Base-by-base conservation (phyloP, 2,113 vertebrate genomes). In the Rana temporaria region DNA sequence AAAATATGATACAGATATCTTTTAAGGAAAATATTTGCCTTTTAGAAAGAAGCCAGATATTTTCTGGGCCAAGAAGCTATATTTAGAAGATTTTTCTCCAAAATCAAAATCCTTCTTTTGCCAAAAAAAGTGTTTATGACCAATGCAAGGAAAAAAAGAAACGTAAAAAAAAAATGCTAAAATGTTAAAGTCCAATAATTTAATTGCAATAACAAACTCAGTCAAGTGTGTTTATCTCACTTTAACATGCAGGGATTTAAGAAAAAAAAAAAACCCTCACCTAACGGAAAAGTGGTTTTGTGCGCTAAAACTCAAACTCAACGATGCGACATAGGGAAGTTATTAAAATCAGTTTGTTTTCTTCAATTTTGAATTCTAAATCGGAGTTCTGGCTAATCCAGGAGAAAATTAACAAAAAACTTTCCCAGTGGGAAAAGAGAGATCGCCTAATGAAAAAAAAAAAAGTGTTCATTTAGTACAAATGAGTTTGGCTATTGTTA, bases 151-250 rank as follows among this genome's bases (percentile, higher is more conserved):
- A 91, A 92, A 75, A 88, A 93, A 85, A 81, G 85, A 30, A 30
- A 30, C 89, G 93, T 89, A 92, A 93, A 95, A 94, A 84, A 38
- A 93, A 94, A 85, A 92, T 88, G 92, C 91, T 93, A 87, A 90
- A 88, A 94, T 94, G 86, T 91, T 89, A 91, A 93, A 94, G 92
- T 89, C 85, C 90, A 94, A 90, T 93, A 93, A 94, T 94, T 94
- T 96, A 95, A 96, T 96, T 95, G 94, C 91, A 96, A 89, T 92
- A 92, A 94, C 91, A 94, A 94, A 94, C 84, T 91, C 94, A 94
- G 90, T 94, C 92, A 92, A 95, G 92, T 95, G 94, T 95, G 93
- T 96, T 96, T 96, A 96, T 96, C 95, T 96, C 92, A 89, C 89
- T 92, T 92, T 92, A 91, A 93, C 95, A 95, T 93, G 92, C 92